Evolutionary conservation across 2,888 invertebrate genomes (phyloP), one percentile per base, ranked within the genome.

Genomic region (Artemia sinica): DNA sequence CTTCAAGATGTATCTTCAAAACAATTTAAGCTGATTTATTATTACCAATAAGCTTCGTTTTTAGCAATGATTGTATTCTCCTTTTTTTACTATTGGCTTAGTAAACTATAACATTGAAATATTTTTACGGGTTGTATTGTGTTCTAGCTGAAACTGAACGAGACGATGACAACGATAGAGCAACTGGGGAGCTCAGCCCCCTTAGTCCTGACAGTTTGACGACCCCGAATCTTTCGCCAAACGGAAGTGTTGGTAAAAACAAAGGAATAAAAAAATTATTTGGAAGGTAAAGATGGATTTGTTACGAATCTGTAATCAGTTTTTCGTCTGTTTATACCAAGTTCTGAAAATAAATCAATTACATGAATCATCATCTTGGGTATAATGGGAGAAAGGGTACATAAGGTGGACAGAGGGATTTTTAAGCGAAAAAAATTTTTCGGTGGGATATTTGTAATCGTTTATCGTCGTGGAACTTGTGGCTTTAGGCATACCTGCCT

Each of bases 221-320:
- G 8, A 14, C 58, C 58, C 18, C 58, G 14, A 58, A 58, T 9
- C 58, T 58, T 58, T 58, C 58, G 1, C 58, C 58, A 10, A 58
- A n/a, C n/a, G 58, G 58, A 58, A 58, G 58, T 58, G 58, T 78
- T 70, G 78, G 77, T 71, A 84, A 83, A 74, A 81, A 80, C 58
- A 82, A 83, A 74, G 84, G 86, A 8, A 80, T 86, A 70, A 83
- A 84, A 71, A 83, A 84, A 74, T 84, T 87, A 74, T 85, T 86
- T 75, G 85, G 85, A 41, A 79, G 76, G 80, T 80, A 73, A 72
- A 75, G 69, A 58, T 50, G 28, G 28, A 28, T 28, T 1, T 1
- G 28, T 28, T 28, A 28, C 28, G 28, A 28, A 28, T 28, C 28
- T 28, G 28, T 28, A n/a, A n/a, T n/a, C n/a, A n/a, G n/a, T n/a